A percentile compares a stretch with the other conserved stretches of the same genome.
phyloP scores from a whole-genome alignment of 2,888 invertebrate species.

The Allygus modestus region DNA sequence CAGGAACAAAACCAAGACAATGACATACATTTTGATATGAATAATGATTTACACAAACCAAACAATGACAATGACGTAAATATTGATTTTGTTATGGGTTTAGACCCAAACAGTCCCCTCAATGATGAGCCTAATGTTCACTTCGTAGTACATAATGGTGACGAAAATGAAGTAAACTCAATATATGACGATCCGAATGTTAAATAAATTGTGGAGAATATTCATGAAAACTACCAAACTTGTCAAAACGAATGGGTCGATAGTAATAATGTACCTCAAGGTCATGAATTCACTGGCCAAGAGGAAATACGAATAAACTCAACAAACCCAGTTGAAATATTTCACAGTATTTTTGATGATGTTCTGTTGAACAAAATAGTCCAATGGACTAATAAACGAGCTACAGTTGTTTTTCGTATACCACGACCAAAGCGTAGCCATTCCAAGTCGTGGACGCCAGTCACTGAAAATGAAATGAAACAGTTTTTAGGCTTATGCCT shows the following conservation, averaged over 20 bases:
- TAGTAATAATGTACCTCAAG: constrained; percentile 30
- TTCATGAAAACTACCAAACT: neutral
- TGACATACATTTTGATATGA: neutral
- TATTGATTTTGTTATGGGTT: constrained; percentile 25
- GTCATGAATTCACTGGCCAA: neutral
- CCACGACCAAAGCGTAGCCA: constrained; percentile 9
- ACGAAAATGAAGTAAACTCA: neutral
- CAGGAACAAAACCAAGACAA: neutral
- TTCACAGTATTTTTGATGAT: constrained; percentile 34
- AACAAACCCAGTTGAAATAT: constrained; percentile 40
- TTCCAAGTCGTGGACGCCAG: constrained; percentile 17
- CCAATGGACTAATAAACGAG: constrained; percentile 37
- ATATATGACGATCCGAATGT: neutral
- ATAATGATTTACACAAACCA: neutral
- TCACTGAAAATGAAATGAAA: constrained; percentile 35
- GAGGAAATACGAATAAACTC: constrained; percentile 18
- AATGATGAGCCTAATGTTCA: neutral
- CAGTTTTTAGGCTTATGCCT: constrained; percentile 36
- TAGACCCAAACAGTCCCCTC: constrained; percentile 12
- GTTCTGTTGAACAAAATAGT: constrained; percentile 38
- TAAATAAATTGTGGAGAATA: neutral
- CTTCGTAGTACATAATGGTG: neutral
- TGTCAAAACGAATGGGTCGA: neutral
- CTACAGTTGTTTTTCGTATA: constrained; percentile 8
- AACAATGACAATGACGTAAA: neutral